Evolutionary conservation across 2,888 invertebrate genomes (phyloP).

Genomic region (Hofmannophila pseudospretella): DNA sequence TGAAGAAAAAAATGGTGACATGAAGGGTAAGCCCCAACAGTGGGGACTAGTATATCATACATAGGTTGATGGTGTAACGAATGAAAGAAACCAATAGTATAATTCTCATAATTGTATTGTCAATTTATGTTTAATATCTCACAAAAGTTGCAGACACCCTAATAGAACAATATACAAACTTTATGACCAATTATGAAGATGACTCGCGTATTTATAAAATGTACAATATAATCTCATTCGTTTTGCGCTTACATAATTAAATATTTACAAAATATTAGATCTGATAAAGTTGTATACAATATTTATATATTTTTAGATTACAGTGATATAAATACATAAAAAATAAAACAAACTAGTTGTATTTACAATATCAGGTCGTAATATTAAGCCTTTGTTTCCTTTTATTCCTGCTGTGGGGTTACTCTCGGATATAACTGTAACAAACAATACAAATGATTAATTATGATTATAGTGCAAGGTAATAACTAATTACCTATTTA

Average conservation of each 20-base stretch:
- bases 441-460: slow-evolving; percentile 20
- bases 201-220: slow-evolving; percentile 66
- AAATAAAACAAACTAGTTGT: slow-evolving; percentile 66
- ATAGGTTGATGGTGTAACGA: no score
- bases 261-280: slow-evolving; percentile 78
- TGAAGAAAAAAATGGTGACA: no score
- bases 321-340: slow-evolving; percentile 74
- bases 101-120: slow-evolving; percentile 69
- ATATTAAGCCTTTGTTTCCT: slow-evolving; percentile 33
- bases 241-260: slow-evolving; percentile 56
- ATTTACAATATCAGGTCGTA: slow-evolving; percentile 69
- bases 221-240: slow-evolving; percentile 77
- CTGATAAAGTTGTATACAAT: slow-evolving; percentile 76
- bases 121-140: slow-evolving; percentile 73
- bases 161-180: slow-evolving; percentile 67
- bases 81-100: no score
- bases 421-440: slow-evolving; percentile 81
- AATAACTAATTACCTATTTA: no score
- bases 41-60: no score
- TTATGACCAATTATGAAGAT: slow-evolving; percentile 67
- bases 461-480: no score
- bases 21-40: no score
- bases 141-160: slow-evolving; percentile 71
- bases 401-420: slow-evolving; percentile 74
- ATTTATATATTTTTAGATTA: slow-evolving; percentile 63